A percentile compares a stretch with the other conserved stretches of the same genome.
phyloP scores from a whole-genome alignment of 2,113 vertebrate species.

The Lonchura striata region DNA sequence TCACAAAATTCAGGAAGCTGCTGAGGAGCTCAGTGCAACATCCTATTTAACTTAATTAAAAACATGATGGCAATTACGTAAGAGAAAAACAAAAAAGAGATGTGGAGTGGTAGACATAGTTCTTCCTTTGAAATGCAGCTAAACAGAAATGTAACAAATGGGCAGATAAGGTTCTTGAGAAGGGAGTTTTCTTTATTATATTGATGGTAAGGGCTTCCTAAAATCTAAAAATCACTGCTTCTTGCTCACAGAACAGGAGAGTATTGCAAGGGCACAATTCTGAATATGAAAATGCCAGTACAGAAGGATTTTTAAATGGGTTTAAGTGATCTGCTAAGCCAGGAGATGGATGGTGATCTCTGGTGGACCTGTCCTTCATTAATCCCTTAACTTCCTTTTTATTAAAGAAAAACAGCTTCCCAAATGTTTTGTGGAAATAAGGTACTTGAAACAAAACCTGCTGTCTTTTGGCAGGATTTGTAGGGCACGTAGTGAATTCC shows the following conservation, averaged over 20 bases:
- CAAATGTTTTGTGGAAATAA: neutral
- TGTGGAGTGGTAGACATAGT: neutral
- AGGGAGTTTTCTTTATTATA: neutral
- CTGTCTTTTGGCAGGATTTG: neutral
- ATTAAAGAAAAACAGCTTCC: neutral
- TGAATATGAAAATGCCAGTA: neutral
- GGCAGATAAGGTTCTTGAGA: neutral
- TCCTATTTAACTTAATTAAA: conserved; percentile 10
- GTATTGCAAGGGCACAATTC: neutral
- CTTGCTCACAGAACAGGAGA: neutral
- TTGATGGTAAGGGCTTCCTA: neutral
- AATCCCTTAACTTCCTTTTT: neutral
- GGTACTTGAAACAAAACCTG: neutral
- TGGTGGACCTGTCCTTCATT: neutral
- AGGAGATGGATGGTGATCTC: neutral
- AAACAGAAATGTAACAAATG: neutral
- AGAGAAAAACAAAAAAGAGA: neutral
- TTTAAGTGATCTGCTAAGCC: neutral
- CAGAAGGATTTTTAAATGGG: neutral
- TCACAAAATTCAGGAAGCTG: conserved; percentile 22
- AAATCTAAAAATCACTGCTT: neutral
- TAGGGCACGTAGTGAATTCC: neutral
- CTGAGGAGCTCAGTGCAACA: neutral
- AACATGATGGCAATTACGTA: neutral
- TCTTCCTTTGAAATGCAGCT: neutral